A percentile compares a stretch with the other conserved stretches of the same genome.
Conservation (phyloP, 1,140 invertebrate species). For the Lordiphosa clarofinis region DNA sequence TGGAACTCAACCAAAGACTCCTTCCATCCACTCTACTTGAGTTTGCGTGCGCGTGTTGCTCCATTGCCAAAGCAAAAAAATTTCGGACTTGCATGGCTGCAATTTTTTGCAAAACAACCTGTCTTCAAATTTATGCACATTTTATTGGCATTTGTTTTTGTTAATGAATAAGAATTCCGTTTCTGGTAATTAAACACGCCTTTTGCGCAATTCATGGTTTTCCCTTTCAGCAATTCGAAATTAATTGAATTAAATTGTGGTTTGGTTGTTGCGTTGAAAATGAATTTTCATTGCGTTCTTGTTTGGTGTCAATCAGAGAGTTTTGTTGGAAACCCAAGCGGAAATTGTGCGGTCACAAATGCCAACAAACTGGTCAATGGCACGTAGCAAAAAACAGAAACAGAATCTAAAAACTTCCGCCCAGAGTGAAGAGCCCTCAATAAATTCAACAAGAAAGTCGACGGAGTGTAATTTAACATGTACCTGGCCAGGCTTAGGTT, state of each 20-base stretch:
- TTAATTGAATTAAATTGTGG: slow-evolving; percentile 66
- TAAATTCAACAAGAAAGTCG: slow-evolving; percentile 1
- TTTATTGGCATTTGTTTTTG: slow-evolving; percentile 43
- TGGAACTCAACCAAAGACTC: too few relatives aligned
- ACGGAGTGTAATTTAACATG: background rate
- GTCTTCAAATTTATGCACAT: slow-evolving; percentile 60
- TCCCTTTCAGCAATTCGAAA: slow-evolving; percentile 44
- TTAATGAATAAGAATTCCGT: slow-evolving; percentile 53
- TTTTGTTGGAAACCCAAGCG: slow-evolving; percentile 24
- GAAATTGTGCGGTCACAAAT: slow-evolving; percentile 56
- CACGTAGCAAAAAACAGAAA: slow-evolving; percentile 37
- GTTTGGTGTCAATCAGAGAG: slow-evolving; percentile 40
- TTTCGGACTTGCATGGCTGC: slow-evolving; percentile 2
- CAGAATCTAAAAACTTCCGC: slow-evolving; percentile 44
- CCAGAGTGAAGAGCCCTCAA: background rate
- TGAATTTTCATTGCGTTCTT: slow-evolving; percentile 53
- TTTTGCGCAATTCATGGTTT: slow-evolving; percentile 26
- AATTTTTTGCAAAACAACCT: slow-evolving; percentile 22
- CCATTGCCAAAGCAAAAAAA: slow-evolving; percentile 11
- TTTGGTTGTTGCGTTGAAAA: slow-evolving; percentile 69
- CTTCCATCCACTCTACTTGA: background rate
- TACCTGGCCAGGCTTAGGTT: too few relatives aligned
- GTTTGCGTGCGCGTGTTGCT: background rate
- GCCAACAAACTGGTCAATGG: slow-evolving; percentile 25
- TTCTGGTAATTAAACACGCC: slow-evolving; percentile 52